Conservation (phyloP, 2,113 vertebrate genomes). For the Catagonus wagneri region DNA sequence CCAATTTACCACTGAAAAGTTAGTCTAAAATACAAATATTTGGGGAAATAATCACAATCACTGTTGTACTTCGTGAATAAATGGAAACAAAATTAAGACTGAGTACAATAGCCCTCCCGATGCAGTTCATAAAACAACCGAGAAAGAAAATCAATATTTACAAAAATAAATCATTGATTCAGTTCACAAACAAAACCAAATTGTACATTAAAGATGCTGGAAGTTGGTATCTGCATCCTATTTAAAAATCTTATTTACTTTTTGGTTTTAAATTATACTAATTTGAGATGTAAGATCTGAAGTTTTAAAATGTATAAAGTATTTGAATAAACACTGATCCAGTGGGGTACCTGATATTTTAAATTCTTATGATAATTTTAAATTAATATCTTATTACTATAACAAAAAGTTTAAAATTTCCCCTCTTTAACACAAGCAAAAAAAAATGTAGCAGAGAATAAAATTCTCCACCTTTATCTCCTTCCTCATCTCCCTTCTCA, state of each 20-base stretch:
- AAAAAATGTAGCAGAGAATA: neutral
- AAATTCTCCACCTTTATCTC: neutral
- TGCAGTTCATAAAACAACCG: slow-evolving; percentile 56
- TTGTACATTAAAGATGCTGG: slow-evolving; percentile 26
- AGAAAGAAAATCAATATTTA: slow-evolving; percentile 71
- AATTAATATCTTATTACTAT: neutral
- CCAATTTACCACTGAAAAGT: slow-evolving; percentile 61
- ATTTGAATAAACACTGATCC: neutral
- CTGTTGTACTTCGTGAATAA: slow-evolving; percentile 4
- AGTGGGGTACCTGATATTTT: neutral
- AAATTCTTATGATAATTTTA: slow-evolving; percentile 7
- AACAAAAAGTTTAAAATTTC: neutral
- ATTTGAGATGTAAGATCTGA: slow-evolving; percentile 19
- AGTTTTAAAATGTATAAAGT: slow-evolving; percentile 13
- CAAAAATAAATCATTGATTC: slow-evolving; percentile 66
- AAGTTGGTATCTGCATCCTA: slow-evolving; percentile 10
- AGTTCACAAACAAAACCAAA: slow-evolving; percentile 64
- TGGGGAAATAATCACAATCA: slow-evolving; percentile 44
- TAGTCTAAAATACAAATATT: slow-evolving; percentile 53
- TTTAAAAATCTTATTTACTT: slow-evolving; percentile 63
- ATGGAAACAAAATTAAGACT: slow-evolving; percentile 41
- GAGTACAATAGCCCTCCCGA: neutral
- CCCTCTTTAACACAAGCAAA: neutral
- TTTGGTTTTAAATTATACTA: slow-evolving; percentile 57
- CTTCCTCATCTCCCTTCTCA: neutral